Evolutionary conservation across 2,797 vertebrate genomes (phyloP).

Genomic region (Otolemur crassicaudatus): DNA sequence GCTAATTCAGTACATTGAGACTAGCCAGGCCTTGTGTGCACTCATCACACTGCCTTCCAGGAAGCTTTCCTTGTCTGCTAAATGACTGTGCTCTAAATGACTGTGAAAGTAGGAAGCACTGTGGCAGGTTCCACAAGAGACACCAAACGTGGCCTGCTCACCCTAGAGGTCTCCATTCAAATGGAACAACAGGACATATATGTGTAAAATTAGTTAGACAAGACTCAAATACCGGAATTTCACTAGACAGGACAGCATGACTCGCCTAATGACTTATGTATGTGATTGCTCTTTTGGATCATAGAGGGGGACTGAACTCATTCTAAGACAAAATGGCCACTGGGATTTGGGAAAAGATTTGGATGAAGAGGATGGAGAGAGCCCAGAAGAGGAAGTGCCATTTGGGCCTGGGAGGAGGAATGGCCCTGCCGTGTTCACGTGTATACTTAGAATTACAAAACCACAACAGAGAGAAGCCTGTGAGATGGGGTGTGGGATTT

Average conservation of each 20-base stretch:
- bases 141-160: neutral
- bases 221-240: neutral
- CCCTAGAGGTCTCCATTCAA: neutral
- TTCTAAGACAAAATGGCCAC: neutral
- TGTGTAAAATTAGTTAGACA: neutral
- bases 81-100: neutral
- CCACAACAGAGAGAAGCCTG: too few relatives aligned
- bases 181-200: neutral
- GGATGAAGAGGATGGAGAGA: neutral
- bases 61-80: neutral
- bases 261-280: too few relatives aligned
- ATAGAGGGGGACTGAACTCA: rapidly evolving
- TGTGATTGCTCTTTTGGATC: neutral
- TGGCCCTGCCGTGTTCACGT: neutral
- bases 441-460: neutral
- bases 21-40: neutral
- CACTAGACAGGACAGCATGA: too few relatives aligned
- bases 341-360: neutral
- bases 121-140: neutral
- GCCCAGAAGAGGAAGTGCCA: neutral
- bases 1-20: neutral
- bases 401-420: too few relatives aligned
- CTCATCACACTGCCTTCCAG: neutral
- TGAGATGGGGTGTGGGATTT: rapidly evolving
- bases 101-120: neutral